A percentile compares a stretch with the other conserved stretches of the same genome.
Conservation (phyloP, 2,888 invertebrate species). For the Perdita meconis region DNA sequence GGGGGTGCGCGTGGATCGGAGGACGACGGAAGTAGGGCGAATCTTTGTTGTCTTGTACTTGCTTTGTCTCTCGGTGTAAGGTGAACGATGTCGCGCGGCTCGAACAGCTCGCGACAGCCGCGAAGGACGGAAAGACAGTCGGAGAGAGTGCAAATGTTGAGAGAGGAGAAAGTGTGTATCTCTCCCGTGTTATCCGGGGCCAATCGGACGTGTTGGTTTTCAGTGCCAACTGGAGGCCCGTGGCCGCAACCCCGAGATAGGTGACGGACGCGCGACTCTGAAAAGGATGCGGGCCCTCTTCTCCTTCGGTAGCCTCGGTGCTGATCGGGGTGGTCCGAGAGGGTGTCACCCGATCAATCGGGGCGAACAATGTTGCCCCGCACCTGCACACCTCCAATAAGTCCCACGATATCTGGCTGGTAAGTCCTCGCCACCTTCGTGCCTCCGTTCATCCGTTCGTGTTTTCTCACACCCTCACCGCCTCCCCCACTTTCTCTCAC, state of each 20-base stretch:
- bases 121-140: not conserved
- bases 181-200: constrained; percentile 70
- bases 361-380: constrained; percentile 73
- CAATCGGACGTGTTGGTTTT: constrained; percentile 77
- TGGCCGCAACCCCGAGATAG: constrained; percentile 76
- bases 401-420: constrained; percentile 76
- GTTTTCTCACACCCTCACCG: constrained; percentile 60
- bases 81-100: constrained; percentile 7
- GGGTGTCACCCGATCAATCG: constrained; percentile 72
- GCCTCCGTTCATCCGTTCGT: constrained; percentile 73
- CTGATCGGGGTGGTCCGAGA: constrained; percentile 74
- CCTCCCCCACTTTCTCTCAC: constrained; percentile 44
- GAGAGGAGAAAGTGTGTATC: constrained; percentile 46
- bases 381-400: constrained; percentile 76
- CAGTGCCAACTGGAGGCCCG: constrained; percentile 78
- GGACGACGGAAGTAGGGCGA: constrained; percentile 22
- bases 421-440: constrained; percentile 77
- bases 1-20: constrained; percentile 25
- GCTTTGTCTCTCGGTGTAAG: constrained; percentile 17
- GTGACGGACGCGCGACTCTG: constrained; percentile 79
- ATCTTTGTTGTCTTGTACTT: not conserved
- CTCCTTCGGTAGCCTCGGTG: constrained; percentile 74
- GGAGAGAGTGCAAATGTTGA: not conserved
- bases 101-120: not conserved
- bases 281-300: constrained; percentile 76